Base-by-base conservation (phyloP, 2,113 vertebrate genomes). In the Phrynosoma platyrhinos region DNA sequence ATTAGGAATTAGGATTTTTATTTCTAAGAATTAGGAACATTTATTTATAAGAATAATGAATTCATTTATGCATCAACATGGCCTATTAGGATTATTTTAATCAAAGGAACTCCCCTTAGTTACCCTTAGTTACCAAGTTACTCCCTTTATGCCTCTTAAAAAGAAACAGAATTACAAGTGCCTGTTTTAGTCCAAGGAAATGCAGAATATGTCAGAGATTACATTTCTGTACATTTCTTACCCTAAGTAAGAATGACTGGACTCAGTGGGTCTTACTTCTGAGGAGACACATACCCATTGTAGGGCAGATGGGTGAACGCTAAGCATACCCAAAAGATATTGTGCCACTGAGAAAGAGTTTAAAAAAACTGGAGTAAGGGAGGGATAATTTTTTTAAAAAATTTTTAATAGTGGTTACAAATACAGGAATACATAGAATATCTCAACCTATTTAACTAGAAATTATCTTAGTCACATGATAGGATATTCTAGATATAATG, bases 381-480 rank as follows among this genome's bases (percentile, higher is more conserved):
- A 47, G 72, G n/a, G 55, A 27, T 58, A 21, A 8, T 12, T n/a
- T 87, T 69, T 42, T 12, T 14, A 80, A 72, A 83, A 30, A 8
- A 69, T 27, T 14, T 9, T 32, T 69, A 69, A 77, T 13, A 6
- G 6, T 68, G 21, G 1, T 25, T 88, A n/a, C 16, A 74, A 89
- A 84, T 79, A 53, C 83, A 83, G 68, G 78, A 90, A 92, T 71
- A 87, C 92, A 79, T 79, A n/a, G 36, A 79, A 71, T 87, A 90
- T 74, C 92, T 91, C 87, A 64, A 2, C 64, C 52, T 82, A 69
- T 91, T 85, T 90, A 83, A 62, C 72, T 89, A 82, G 47, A 76
- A 25, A 64, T 82, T 88, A 89, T 66, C 64, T 66, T 64, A 18
- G 89, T 93, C 93, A 79, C 89, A 92, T 87, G 89, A 85, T 78